Evolutionary conservation across 2,888 invertebrate species (phyloP), one percentile per base, ranked within the genome.

Genomic region (Ecdyonurus torrentis): DNA sequence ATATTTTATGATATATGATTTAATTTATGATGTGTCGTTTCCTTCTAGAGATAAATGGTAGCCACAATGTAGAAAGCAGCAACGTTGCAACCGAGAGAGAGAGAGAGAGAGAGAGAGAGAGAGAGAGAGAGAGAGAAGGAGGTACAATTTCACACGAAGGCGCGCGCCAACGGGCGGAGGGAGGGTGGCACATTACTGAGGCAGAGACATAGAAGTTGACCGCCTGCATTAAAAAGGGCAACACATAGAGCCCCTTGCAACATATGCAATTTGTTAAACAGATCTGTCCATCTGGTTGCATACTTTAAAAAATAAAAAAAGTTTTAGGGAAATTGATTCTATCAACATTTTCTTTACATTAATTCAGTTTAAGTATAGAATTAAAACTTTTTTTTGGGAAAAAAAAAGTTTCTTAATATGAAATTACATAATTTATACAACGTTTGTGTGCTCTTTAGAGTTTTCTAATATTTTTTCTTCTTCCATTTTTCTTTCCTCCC

Each of bases 21-120:
- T 65, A 64, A 65, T 65, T 65, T 64, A 65, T 65, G 63, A 64
- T 63, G 58, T 64, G 64, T 61, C 65, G 65, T 65, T 65, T 63
- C 61, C 61, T 61, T 59, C 55, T 10, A 37, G 37, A 37, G 37
- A 37, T 37, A 37, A 37, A 37, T 37, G 37, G 37, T 15, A 37
- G 5, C 37, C 37, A 37, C 37, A 37, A 37, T 15, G 37, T 37
- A 37, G 37, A 37, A n/a, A n/a, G n/a, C n/a, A n/a, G n/a, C n/a
- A n/a, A n/a, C n/a, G n/a, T n/a, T n/a, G n/a, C n/a, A n/a, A n/a
- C n/a, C n/a, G 37, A 37, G 7, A 15, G 37, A 37, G 15, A 37
- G 37, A 10, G 37, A 10, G 37, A 5, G 15, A 15, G 5, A 15
- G 37, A 10, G 37, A 37, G 37, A 37, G 7, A 15, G 37, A 37